Evolutionary conservation across 2,797 vertebrate species (phyloP).

Genomic region (Podarcis lilfordi): DNA sequence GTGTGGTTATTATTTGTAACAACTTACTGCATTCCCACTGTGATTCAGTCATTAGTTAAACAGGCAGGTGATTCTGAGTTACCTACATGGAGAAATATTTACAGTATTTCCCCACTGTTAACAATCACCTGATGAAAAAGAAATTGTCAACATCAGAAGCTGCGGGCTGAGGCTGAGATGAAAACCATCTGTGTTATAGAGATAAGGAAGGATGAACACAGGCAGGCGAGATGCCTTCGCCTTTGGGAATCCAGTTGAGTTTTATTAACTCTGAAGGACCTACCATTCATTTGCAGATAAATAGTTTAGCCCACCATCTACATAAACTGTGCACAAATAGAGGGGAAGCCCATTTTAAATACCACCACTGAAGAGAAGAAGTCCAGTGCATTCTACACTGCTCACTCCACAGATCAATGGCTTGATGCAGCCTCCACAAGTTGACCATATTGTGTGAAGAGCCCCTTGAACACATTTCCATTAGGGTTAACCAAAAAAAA

Average conservation of each 20-base stretch:
- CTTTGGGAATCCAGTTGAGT: neutral
- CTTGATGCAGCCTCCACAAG: neutral
- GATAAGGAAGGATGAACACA: conserved; percentile 21
- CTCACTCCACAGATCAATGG: neutral
- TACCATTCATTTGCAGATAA: neutral
- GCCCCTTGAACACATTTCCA: neutral
- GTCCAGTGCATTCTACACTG: neutral
- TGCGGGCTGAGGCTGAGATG: neutral
- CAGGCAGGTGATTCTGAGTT: conserved; percentile 37
- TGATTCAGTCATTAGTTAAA: conserved; percentile 49
- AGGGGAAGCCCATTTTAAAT: neutral
- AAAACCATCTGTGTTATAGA: conserved; percentile 32
- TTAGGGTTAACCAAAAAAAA: neutral
- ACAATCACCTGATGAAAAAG: conserved; percentile 2
- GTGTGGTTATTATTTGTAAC: conserved; percentile 28
- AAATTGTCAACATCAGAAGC: conserved; percentile 3
- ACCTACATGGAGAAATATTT: neutral
- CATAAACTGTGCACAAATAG: neutral
- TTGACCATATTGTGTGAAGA: neutral
- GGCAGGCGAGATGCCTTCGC: conserved; percentile 26
- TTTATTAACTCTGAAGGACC: neutral
- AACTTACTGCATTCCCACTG: conserved; percentile 20
- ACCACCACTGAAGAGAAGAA: neutral
- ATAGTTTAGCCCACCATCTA: conserved; percentile 20
- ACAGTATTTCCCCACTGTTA: conserved; percentile 7